Evolutionary conservation across 2,797 vertebrate genomes (phyloP).

Genomic region (Pantherophis vulpinus): DNA sequence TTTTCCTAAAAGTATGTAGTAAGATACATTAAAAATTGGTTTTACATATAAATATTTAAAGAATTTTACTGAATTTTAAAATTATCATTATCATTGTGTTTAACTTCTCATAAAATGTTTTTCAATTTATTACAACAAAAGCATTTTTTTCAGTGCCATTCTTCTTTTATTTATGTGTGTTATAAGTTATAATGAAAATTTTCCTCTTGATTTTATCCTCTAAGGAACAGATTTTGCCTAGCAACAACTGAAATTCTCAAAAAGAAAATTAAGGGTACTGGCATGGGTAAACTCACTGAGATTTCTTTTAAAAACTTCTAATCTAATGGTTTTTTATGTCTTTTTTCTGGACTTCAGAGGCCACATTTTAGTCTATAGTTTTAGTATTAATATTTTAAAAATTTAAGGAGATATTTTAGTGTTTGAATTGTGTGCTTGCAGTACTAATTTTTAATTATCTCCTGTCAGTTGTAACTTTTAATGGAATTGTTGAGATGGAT

Average conservation of each 20-base stretch:
- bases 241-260: not conserved
- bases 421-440: not conserved
- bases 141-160: not conserved
- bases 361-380: not conserved
- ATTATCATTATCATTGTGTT: not conserved
- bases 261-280: not conserved
- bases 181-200: not conserved
- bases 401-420: not conserved
- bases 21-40: not conserved
- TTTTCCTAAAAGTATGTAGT: conserved; percentile 71
- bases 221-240: not conserved
- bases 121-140: not conserved
- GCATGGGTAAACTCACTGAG: not conserved
- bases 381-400: not conserved
- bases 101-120: not conserved
- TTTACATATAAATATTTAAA: not conserved
- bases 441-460: not conserved
- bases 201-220: not conserved
- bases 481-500: not conserved
- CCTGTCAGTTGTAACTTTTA: not conserved
- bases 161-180: not conserved
- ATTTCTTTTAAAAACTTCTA: not conserved
- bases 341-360: not conserved
- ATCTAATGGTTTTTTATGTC: not conserved
- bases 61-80: not conserved